Conservation (phyloP, 64 coral and sea anemone species). For the Montipora capricornis region DNA sequence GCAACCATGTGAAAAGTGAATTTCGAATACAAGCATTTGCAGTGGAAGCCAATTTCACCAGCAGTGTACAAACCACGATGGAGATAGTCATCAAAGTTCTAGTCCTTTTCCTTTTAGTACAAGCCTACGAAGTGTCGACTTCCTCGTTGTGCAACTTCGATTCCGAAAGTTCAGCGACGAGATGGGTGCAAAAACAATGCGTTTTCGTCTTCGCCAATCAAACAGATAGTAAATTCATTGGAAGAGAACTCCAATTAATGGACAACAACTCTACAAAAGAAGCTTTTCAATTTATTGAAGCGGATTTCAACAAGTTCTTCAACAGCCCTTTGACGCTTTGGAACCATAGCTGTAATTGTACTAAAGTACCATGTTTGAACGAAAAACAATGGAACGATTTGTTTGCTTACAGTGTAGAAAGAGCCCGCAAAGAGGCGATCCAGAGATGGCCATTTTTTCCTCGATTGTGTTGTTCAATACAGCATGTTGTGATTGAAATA, state of each 20-base stretch:
- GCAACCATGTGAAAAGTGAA: constrained; percentile 13
- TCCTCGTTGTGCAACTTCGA: background rate
- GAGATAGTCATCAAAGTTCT: background rate
- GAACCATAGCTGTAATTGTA: constrained; percentile 44
- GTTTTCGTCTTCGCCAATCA: constrained; percentile 5
- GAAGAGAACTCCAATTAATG: constrained; percentile 9
- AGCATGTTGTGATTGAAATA: background rate
- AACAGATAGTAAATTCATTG: constrained; percentile 33
- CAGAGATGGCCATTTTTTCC: background rate
- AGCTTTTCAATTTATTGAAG: constrained; percentile 7
- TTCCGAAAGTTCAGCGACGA: background rate
- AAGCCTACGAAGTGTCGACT: background rate
- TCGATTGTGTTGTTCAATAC: constrained; percentile 12
- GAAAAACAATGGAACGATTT: constrained; percentile 36
- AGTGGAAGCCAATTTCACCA: background rate
- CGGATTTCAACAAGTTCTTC: constrained; percentile 25
- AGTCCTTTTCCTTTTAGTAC: background rate
- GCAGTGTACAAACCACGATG: background rate
- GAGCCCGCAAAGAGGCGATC: background rate
- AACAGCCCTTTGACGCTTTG: constrained; percentile 46
- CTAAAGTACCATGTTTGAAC: constrained; percentile 56
- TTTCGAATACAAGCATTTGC: background rate
- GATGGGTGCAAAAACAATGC: constrained; percentile 24
- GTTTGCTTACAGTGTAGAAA: constrained; percentile 18
- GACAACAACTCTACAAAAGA: background rate